Base-by-base conservation (phyloP, 2,888 invertebrate genomes). In the Apotomis turbidana region DNA sequence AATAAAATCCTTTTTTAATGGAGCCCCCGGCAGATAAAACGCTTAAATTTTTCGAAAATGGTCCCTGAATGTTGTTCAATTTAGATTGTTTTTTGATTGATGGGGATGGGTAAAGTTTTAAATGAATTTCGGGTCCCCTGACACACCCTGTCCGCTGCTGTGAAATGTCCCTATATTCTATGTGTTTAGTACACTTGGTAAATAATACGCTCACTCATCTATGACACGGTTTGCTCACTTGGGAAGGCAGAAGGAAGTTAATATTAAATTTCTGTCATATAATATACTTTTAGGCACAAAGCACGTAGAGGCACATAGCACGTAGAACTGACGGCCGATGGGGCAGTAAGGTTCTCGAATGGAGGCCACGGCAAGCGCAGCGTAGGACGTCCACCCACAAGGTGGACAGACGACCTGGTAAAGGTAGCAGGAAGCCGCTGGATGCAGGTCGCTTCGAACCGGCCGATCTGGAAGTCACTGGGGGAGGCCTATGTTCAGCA, bases 71-170 rank as follows among this genome's bases (percentile, higher is more conserved):
- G 83, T 85, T 85, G 87, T 87, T 81, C 87, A 87, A 87, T 88
- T 89, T 88, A 90, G 85, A 90, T 90, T 89, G 89, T 82, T 85
- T 89, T 90, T 90, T 91, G 90, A 90, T 90, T 87, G 89, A 91
- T 88, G 86, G 85, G 81, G 80, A 83, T 81, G 82, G 82, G 83
- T 79, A 84, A 88, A 89, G 84, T 89, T 90, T 87, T 84, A 85
- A 90, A 90, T 87, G 82, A 88, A 89, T 85, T 86, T 85, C 76
- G 49, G 76, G 81, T 78, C 78, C 36, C 67, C 60, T 75, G 80
- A 76, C 73, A 74, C 73, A 76, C 70, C 74, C 70, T 74, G 74
- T 75, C 74, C 74, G 67, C 69, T 75, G 75, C 74, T 52, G 46
- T n/a, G 49, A 41, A 46, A 12, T 54, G 51, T 67, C 68, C 74